Conservation (phyloP, 2,113 vertebrate species). For the Cochlearius cochlearius region DNA sequence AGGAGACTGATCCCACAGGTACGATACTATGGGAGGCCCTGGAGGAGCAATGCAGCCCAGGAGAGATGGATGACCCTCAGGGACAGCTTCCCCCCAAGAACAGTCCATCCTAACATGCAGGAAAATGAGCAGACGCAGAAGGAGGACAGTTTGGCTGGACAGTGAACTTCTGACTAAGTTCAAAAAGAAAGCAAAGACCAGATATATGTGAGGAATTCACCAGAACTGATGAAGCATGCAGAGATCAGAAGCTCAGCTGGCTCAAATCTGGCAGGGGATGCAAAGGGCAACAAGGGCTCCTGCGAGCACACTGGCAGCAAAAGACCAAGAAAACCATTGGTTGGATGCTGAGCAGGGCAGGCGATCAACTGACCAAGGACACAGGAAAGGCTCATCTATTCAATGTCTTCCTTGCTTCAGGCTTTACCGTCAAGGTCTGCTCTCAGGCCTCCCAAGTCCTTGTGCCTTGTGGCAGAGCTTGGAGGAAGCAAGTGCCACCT, state of each 20-base stretch:
- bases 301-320: neutral
- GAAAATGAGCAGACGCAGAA: neutral
- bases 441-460: neutral
- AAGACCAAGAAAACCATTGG: neutral
- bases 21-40: fast-evolving
- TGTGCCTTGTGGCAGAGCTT: neutral
- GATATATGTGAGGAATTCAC: neutral
- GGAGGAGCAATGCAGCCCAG: neutral
- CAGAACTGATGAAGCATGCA: neutral
- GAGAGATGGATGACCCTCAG: neutral
- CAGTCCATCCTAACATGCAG: neutral
- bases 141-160: neutral
- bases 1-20: neutral
- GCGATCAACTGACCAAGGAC: neutral
- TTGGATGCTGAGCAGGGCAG: neutral
- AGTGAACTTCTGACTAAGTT: neutral
- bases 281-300: neutral
- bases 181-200: neutral
- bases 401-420: neutral
- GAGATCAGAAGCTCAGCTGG: neutral
- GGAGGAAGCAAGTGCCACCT: neutral
- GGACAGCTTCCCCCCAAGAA: neutral
- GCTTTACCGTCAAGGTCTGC: neutral
- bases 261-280: neutral
- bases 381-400: neutral